Evolutionary conservation across 1,140 invertebrate species (phyloP).

Genomic region (Ooceraea biroi): DNA sequence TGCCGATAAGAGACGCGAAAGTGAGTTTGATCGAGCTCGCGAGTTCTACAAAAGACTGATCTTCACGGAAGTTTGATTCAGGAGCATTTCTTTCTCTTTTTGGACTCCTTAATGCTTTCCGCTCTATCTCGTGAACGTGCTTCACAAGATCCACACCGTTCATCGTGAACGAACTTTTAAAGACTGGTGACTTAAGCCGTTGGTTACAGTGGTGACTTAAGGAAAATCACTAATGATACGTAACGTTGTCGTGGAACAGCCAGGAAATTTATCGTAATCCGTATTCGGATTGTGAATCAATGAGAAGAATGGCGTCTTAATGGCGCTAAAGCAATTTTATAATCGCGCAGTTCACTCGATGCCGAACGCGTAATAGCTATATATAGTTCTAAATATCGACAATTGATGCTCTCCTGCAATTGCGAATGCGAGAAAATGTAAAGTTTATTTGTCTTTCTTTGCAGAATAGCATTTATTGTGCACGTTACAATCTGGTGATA

Average conservation of each 20-base stretch:
- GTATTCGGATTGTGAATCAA: neutral
- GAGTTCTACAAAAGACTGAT: slow-evolving; percentile 51
- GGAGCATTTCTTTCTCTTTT: neutral
- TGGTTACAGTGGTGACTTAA: too few relatives aligned
- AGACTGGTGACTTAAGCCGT: slow-evolving; percentile 26
- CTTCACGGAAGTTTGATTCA: slow-evolving; percentile 32
- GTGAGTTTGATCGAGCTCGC: neutral
- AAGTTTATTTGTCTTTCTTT: neutral
- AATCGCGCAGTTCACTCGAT: neutral
- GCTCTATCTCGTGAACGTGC: neutral
- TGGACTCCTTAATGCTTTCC: slow-evolving; percentile 20
- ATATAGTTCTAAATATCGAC: neutral
- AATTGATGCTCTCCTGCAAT: neutral
- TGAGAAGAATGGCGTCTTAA: neutral
- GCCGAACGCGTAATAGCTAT: neutral
- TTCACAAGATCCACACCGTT: neutral
- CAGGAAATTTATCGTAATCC: neutral
- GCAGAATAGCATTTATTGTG: slow-evolving; percentile 6
- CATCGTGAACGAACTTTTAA: neutral
- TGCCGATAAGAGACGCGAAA: neutral
- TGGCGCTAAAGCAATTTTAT: neutral
- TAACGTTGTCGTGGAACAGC: slow-evolving; percentile 5
- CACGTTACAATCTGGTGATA: slow-evolving; percentile 13
- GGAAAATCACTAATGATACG: neutral
- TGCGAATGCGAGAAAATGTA: neutral